phyloP scores from a whole-genome alignment of 2,797 vertebrate species.

The Trachops cirrhosus region DNA sequence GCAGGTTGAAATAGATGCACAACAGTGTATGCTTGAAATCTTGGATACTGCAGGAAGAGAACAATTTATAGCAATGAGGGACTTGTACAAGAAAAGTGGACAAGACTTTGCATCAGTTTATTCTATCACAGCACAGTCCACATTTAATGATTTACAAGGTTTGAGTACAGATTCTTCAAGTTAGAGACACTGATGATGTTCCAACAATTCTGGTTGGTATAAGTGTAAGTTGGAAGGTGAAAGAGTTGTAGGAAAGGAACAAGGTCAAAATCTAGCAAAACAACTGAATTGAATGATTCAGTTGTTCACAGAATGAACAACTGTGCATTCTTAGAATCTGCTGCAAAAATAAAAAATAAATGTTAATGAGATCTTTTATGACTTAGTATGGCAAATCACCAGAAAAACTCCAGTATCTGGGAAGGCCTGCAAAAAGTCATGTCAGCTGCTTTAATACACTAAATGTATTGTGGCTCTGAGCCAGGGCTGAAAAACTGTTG shows the following conservation, averaged over 20 bases:
- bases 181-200: slow-evolving; percentile 94
- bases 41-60: slow-evolving; percentile 97
- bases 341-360: slow-evolving; percentile 95
- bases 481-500: slow-evolving; percentile 93
- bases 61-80: slow-evolving; percentile 96
- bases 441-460: slow-evolving; percentile 92
- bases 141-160: slow-evolving; percentile 96
- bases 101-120: slow-evolving; percentile 97
- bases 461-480: slow-evolving; percentile 91
- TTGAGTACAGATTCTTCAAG: slow-evolving; percentile 95
- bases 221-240: slow-evolving; percentile 94
- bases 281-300: too few species aligned
- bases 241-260: slow-evolving; percentile 92
- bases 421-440: slow-evolving; percentile 93
- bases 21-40: slow-evolving; percentile 97
- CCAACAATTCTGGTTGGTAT: slow-evolving; percentile 93
- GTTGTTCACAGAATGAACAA: too few species aligned
- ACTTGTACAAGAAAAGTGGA: slow-evolving; percentile 97
- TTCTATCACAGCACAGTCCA: slow-evolving; percentile 96
- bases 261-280: slow-evolving; percentile 92
- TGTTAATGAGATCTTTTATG: slow-evolving; percentile 95
- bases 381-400: slow-evolving; percentile 95
- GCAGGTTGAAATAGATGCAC: slow-evolving; percentile 97
- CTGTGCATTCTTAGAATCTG: slow-evolving; percentile 93
- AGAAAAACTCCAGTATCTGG: slow-evolving; percentile 94